These are phyloP conservation scores for Pluvianellus socialis DNA, from an alignment of 2,113 vertebrate species.

Conservation along the genomic window DNA sequence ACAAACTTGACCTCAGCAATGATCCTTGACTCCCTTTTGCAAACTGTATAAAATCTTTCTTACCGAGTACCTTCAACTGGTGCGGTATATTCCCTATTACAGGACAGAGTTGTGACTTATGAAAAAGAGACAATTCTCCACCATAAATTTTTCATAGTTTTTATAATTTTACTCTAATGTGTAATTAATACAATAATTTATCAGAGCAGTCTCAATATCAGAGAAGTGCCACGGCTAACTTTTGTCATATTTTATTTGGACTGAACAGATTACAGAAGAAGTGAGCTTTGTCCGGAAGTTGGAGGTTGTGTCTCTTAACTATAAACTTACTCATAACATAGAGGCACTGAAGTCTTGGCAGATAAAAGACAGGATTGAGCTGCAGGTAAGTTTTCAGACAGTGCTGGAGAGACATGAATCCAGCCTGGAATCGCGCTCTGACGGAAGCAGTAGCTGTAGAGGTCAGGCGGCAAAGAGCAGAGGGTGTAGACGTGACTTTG, in stretches of 20 bases:
- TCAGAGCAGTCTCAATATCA: neutral
- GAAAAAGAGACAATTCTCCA: neutral
- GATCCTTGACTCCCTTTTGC: neutral
- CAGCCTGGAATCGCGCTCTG: neutral
- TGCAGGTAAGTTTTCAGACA: constrained; percentile 67
- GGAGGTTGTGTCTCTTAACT: constrained; percentile 55
- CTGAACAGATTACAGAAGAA: constrained; percentile 74
- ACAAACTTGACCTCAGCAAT: neutral
- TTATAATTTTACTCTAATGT: neutral
- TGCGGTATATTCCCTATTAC: neutral
- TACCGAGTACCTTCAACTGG: neutral
- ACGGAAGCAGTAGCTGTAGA: neutral
- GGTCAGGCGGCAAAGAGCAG: neutral
- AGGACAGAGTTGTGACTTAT: neutral
- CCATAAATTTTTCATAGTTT: neutral
- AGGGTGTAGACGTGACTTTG: neutral
- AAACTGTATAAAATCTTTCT: neutral
- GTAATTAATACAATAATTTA: neutral
- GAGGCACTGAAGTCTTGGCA: constrained; percentile 63
- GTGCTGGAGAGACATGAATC: neutral
- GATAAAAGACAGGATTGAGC: constrained; percentile 67
- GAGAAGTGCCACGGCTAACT: neutral
- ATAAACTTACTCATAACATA: constrained; percentile 74
- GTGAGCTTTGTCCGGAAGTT: constrained; percentile 53
- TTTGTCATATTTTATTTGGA: neutral